Evolutionary conservation across 2,888 invertebrate species (phyloP).

Genomic region (Machimus atricapillus): DNA sequence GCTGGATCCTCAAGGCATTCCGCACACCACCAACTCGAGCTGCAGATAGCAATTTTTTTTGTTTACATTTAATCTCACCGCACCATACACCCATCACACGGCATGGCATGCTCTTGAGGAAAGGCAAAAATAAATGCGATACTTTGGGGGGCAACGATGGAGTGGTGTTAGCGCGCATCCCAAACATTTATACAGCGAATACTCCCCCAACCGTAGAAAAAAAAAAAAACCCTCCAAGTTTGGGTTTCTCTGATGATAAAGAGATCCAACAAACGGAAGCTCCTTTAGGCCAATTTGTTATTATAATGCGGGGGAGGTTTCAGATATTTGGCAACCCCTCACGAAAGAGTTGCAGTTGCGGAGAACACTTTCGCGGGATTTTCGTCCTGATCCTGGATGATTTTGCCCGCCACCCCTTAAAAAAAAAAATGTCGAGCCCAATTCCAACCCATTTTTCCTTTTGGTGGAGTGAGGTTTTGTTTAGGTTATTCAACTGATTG

Average conservation of each 20-base stretch:
- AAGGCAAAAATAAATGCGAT: background rate
- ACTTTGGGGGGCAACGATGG: background rate
- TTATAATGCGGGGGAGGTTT: background rate
- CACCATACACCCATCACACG: background rate
- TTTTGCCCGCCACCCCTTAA: background rate
- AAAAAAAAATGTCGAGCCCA: background rate
- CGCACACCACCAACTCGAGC: background rate
- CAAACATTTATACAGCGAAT: background rate
- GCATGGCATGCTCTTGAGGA: background rate
- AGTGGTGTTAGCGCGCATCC: background rate
- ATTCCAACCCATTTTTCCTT: background rate
- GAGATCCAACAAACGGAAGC: background rate
- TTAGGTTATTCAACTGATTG: background rate
- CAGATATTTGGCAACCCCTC: background rate
- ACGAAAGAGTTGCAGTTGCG: background rate
- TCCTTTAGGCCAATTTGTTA: background rate
- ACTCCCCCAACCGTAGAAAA: background rate
- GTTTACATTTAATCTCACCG: slow-evolving; percentile 10
- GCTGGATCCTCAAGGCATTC: background rate
- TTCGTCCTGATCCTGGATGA: background rate
- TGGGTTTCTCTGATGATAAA: background rate
- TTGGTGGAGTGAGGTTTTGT: background rate
- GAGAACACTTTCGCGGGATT: background rate
- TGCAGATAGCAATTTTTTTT: slow-evolving; percentile 2
- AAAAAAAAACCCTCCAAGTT: background rate